These are phyloP conservation scores for Drosophila algonquin DNA, from an alignment of 2,888 invertebrate species.

Conservation along the genomic window DNA sequence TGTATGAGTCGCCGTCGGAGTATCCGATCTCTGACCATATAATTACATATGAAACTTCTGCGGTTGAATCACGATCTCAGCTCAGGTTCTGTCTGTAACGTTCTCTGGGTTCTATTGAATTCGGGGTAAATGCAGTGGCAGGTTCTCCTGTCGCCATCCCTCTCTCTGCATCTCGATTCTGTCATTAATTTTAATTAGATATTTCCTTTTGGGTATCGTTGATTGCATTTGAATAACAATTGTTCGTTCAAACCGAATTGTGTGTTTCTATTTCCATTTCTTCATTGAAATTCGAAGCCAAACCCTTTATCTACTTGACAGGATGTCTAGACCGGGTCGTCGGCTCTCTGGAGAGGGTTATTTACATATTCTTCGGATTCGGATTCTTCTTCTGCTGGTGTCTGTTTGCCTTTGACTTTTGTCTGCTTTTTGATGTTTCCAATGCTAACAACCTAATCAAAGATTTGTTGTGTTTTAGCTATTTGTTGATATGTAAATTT, in stretches of 20 bases:
- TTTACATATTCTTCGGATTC: conserved; percentile 64
- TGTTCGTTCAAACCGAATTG: conserved; percentile 31
- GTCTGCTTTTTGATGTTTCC: conserved; percentile 44
- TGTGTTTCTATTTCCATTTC: conserved; percentile 20
- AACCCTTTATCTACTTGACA: conserved; percentile 38
- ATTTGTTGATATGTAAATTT: conserved; percentile 65
- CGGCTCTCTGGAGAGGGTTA: conserved; percentile 25
- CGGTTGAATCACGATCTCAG: conserved; percentile 54
- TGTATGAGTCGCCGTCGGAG: conserved; percentile 27
- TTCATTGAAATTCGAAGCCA: conserved; percentile 39
- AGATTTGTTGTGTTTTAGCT: conserved; percentile 33
- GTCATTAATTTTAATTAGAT: conserved; percentile 69
- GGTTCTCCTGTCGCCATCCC: conserved; percentile 17
- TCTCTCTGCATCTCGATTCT: conserved; percentile 17
- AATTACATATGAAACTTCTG: conserved; percentile 68
- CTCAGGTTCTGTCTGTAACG: conserved; percentile 1
- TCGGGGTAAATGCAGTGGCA: conserved; percentile 48
- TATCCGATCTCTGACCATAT: conserved; percentile 38
- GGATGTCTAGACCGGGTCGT: conserved; percentile 25
- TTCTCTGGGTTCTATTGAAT: conserved; percentile 5
- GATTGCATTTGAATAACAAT: conserved; percentile 67
- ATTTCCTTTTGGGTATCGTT: conserved; percentile 37
- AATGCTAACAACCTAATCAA: conserved; percentile 66
- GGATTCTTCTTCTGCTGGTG: conserved; percentile 24
- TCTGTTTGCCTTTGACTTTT: conserved; percentile 27